Base-by-base conservation (phyloP, 1,140 invertebrate species). In the Drosophila erecta region DNA sequence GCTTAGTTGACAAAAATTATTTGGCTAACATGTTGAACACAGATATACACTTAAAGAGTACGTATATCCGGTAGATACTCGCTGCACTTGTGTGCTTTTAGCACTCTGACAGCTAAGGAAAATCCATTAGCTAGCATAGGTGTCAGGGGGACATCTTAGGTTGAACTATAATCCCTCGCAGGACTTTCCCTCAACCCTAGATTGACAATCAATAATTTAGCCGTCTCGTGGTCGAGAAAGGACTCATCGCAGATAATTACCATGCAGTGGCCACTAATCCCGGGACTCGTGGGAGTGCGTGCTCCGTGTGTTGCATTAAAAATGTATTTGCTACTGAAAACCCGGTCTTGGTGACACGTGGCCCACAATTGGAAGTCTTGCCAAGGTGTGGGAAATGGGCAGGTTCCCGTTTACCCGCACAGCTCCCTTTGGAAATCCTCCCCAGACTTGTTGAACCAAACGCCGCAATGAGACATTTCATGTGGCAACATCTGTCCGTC, bases 251-350 rank as follows among this genome's bases (percentile, higher is more conserved):
- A 56, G 72, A 57, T 76, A 76, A 76, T 76, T 76, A 76, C 60
- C 60, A 59, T 72, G 67, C 66, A 53, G 11, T 56, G 54, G 24
- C 43, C 66, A 60, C 55, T 72, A 72, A 72, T 72, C 67, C 69
- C 51, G 46, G 27, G 38, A 57, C 38, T 33, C 71, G 70, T 74
- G 70, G 70, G 70, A 74, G 58, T 58, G 50, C 61, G 40, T 44
- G 15, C 43, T 58, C 53, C 54, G 44, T 38, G 35, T 59, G 65
- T 3, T 40, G 33, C 69, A 83, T 81, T 74, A 79, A 81, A 79
- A 75, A 81, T 81, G 60, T 14, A 81, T 78, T 11, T 43, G 57
- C 38, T 76, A 80, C 54, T 66, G 72, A 72, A 76, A 79, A 56
- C 64, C 44, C 54, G 37, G 69, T 35, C 57, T 50, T n/a, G 43